phyloP scores from a whole-genome alignment of 2,797 vertebrate species.

The Mallotus villosus region DNA sequence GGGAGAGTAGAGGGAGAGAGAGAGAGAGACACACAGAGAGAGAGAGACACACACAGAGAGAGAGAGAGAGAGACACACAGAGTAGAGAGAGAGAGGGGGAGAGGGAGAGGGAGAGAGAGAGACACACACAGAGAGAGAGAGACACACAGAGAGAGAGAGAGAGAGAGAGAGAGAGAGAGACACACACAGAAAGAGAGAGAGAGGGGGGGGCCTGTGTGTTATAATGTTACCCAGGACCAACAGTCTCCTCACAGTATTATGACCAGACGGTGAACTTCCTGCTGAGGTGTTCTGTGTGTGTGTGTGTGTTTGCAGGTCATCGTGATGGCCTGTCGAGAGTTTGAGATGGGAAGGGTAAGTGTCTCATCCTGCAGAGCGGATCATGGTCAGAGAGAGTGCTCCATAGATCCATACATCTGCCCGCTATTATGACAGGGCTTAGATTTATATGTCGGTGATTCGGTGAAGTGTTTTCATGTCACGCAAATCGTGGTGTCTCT shows the following conservation, averaged over 20 bases:
- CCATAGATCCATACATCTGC: no score
- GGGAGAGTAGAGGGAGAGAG: no score
- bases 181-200: no score
- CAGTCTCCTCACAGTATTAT: background rate
- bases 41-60: background rate
- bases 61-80: background rate
- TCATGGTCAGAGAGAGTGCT: no score
- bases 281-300: background rate
- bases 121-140: background rate
- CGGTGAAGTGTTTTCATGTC: no score
- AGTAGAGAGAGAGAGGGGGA: conserved; percentile 23
- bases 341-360: conserved; percentile 96
- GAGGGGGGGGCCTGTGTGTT: background rate
- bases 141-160: background rate
- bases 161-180: background rate
- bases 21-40: no score
- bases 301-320: conserved; percentile 74
- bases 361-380: background rate
- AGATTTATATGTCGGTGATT: no score
- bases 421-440: no score
- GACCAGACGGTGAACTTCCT: background rate
- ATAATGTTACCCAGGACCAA: background rate
- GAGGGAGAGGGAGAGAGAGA: background rate
- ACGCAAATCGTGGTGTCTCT: no score
- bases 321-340: conserved; percentile 96